These are phyloP conservation scores for Lithophane semibrunnea DNA, from an alignment of 2,888 invertebrate genomes.

Conservation along the genomic window DNA sequence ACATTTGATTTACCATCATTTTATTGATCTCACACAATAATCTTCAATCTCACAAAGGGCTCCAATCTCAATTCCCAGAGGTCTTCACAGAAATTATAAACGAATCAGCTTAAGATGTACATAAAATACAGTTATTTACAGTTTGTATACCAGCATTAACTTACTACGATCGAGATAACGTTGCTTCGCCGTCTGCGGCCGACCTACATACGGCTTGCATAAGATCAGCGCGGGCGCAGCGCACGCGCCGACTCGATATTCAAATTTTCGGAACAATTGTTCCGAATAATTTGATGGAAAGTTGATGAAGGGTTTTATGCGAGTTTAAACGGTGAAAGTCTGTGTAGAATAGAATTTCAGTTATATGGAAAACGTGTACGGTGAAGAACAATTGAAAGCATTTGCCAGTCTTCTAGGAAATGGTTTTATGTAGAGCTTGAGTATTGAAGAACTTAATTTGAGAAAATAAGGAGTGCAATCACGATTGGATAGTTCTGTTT, in stretches of 20 bases:
- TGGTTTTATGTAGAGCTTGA: background rate
- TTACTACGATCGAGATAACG: constrained; percentile 70
- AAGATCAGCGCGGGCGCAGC: constrained; percentile 67
- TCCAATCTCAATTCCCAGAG: constrained; percentile 10
- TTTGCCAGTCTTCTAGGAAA: constrained; percentile 9
- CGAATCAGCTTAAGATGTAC: constrained; percentile 59
- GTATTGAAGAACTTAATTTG: background rate
- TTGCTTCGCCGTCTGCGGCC: constrained; percentile 68
- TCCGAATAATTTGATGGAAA: constrained; percentile 67
- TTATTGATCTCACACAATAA: constrained; percentile 6
- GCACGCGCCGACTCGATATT: constrained; percentile 72
- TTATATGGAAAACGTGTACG: background rate
- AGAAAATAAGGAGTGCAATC: background rate
- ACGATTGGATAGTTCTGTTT: background rate
- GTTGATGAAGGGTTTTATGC: constrained; percentile 63
- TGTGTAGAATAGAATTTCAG: constrained; percentile 15
- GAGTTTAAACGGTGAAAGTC: constrained; percentile 55
- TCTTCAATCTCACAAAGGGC: constrained; percentile 25
- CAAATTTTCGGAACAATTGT: constrained; percentile 73
- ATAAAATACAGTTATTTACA: constrained; percentile 67
- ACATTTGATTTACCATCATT: constrained; percentile 12
- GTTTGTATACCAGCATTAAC: constrained; percentile 63
- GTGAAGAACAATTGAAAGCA: constrained; percentile 9
- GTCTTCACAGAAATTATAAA: constrained; percentile 45
- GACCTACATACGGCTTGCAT: constrained; percentile 76